phyloP scores from a whole-genome alignment of 2,113 vertebrate genomes.

The Lasiurus cinereus region DNA sequence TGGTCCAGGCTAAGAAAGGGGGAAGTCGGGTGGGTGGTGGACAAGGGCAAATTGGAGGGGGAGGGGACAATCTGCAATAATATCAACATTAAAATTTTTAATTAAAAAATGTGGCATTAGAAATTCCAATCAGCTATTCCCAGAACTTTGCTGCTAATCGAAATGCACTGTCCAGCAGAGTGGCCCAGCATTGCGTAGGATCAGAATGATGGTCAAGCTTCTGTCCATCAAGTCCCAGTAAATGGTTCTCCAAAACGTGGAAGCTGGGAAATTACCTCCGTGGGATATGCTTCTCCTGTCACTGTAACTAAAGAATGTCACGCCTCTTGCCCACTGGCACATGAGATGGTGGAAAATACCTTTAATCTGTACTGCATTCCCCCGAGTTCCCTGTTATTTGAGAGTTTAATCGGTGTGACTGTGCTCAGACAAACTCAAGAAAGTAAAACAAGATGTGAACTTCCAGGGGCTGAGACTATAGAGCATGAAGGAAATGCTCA shows the following conservation, averaged over 20 bases:
- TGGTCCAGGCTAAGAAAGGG: too few relatives aligned
- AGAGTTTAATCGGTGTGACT: slow-evolving; percentile 24
- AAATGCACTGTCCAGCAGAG: not conserved
- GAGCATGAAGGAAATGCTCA: slow-evolving; percentile 57
- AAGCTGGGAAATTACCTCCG: not conserved
- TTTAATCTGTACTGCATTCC: slow-evolving; percentile 14
- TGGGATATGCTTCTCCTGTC: not conserved
- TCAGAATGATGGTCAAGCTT: not conserved
- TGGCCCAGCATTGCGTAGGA: not conserved
- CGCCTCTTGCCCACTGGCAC: not conserved
- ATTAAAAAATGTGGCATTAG: too few relatives aligned
- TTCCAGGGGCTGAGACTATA: slow-evolving; percentile 31
- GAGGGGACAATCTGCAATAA: too few relatives aligned
- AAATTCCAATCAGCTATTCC: not conserved
- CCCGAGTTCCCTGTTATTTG: slow-evolving; percentile 56
- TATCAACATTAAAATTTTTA: too few relatives aligned
- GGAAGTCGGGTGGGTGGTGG: too few relatives aligned
- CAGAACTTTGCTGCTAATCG: not conserved
- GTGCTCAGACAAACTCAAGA: slow-evolving; percentile 33
- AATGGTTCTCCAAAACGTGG: not conserved
- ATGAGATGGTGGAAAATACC: slow-evolving; percentile 13
- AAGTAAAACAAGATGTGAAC: slow-evolving; percentile 47
- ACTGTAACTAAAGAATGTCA: not conserved
- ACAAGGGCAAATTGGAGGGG: too few relatives aligned
- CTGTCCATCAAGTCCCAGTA: not conserved